Conservation (phyloP, 2,888 invertebrate genomes). For the Yponomeuta plumbellus region DNA sequence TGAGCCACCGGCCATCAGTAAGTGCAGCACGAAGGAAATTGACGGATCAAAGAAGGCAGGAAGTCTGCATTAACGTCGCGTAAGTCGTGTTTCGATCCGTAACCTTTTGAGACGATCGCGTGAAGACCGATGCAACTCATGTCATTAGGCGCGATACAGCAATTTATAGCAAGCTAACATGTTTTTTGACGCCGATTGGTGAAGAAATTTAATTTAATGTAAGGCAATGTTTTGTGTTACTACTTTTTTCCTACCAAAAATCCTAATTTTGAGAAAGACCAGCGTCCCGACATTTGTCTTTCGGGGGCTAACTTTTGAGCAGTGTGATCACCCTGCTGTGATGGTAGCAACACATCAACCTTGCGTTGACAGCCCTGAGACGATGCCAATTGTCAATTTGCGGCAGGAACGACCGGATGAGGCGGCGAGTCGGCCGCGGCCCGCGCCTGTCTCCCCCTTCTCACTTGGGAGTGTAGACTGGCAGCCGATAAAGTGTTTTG, state of each 20-base stretch:
- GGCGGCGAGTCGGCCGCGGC: constrained; percentile 41
- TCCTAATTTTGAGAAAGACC: not conserved
- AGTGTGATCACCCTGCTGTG: constrained; percentile 44
- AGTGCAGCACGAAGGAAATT: constrained; percentile 65
- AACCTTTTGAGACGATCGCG: not conserved
- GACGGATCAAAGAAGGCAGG: constrained; percentile 65
- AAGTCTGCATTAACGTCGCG: constrained; percentile 62
- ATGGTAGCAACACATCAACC: constrained; percentile 37
- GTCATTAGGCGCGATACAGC: no score
- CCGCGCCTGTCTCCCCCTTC: constrained; percentile 55
- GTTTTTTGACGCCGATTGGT: no score
- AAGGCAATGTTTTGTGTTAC: no score
- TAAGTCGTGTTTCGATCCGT: constrained; percentile 49
- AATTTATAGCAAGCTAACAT: no score
- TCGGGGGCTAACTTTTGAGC: no score
- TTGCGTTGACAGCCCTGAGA: constrained; percentile 58
- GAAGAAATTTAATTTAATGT: no score
- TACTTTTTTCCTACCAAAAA: no score
- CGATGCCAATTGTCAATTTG: constrained; percentile 68
- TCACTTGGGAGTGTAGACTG: constrained; percentile 35
- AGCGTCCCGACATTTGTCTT: constrained; percentile 16
- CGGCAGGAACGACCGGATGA: constrained; percentile 65
- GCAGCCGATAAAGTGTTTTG: not conserved
- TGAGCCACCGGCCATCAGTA: constrained; percentile 44
- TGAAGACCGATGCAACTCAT: not conserved